These are phyloP conservation scores for Poeciliopsis presidionis DNA, from an alignment of 2,797 vertebrate species.

Conservation along the genomic window DNA sequence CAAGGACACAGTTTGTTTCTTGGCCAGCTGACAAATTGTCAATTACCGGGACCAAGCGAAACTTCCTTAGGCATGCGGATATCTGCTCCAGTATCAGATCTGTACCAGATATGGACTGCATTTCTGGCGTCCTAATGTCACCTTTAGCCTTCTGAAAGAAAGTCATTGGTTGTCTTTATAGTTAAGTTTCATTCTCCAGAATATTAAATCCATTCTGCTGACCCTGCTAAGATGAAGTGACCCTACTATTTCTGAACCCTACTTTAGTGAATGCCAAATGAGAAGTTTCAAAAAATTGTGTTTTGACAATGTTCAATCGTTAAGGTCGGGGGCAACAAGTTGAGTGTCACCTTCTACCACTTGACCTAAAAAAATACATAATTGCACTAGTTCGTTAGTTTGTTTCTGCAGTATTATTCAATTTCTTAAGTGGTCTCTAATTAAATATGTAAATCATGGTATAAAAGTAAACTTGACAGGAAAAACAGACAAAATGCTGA, in stretches of 20 bases:
- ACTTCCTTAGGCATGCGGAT: slow-evolving; percentile 48
- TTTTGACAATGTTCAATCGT: neutral
- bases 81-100: slow-evolving; percentile 40
- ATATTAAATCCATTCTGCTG: neutral
- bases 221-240: neutral
- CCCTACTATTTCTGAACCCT: neutral
- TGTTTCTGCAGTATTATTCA: neutral
- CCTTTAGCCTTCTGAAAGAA: slow-evolving; percentile 30
- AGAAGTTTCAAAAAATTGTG: neutral
- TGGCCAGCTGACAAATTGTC: slow-evolving; percentile 74
- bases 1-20: slow-evolving; percentile 66
- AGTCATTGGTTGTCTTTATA: neutral
- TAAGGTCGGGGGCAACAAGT: neutral
- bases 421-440: neutral
- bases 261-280: neutral
- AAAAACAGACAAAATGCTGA: neutral
- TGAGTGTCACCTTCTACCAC: neutral
- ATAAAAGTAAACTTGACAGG: neutral
- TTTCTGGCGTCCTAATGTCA: slow-evolving; percentile 23
- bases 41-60: slow-evolving; percentile 61
- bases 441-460: neutral
- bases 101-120: slow-evolving; percentile 42
- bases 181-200: neutral
- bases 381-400: neutral
- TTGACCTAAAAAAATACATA: neutral